Percentiles rank a stretch among this genome's conserved stretches.
Evolutionary conservation across 2,113 vertebrate species (phyloP).

Genomic region (Etia nguti): DNA sequence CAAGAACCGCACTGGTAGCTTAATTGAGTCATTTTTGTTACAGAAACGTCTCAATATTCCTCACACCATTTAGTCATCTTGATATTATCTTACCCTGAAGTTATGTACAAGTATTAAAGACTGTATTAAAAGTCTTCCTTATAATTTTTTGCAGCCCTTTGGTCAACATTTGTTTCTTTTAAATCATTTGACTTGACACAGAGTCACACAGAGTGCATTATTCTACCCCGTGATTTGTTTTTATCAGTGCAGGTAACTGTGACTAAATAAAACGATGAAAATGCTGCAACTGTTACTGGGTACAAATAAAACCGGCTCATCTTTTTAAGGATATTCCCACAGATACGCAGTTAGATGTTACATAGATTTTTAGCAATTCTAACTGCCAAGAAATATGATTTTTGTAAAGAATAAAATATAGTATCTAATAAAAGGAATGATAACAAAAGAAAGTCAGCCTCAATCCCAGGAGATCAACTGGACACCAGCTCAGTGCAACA

Average conservation of each 20-base stretch:
- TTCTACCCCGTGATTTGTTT: fast-evolving
- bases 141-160: fast-evolving
- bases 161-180: not conserved
- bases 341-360: fast-evolving
- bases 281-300: not conserved
- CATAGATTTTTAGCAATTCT: not conserved
- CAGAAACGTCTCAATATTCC: not conserved
- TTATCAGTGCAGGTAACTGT: not conserved
- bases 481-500: not conserved
- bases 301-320: not conserved
- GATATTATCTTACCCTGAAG: not conserved
- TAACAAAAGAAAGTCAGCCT: not conserved
- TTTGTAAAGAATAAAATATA: not conserved
- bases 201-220: not conserved
- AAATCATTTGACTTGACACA: not conserved
- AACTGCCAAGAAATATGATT: not conserved
- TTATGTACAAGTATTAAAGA: not conserved
- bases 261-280: not conserved
- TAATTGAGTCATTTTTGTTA: not conserved
- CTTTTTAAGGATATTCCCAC: fast-evolving
- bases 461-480: fast-evolving
- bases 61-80: not conserved
- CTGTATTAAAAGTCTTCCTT: not conserved
- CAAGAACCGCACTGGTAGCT: not conserved
- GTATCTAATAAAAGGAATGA: not conserved